Conservation (phyloP, 2,797 vertebrate genomes). For the Otus scops region DNA sequence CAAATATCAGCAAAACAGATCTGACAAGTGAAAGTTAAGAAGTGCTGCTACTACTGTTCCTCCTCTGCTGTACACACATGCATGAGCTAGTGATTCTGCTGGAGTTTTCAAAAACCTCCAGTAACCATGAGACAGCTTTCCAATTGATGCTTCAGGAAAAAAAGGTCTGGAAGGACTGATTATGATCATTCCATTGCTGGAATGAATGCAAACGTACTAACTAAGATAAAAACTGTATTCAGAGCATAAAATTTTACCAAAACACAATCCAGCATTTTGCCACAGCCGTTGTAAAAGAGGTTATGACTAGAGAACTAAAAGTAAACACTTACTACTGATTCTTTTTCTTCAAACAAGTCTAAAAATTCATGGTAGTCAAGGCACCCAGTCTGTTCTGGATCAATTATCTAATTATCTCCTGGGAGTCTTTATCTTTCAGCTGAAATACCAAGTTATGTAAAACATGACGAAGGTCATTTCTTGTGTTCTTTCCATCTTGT, state of each 20-base stretch:
- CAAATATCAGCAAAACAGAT: neutral
- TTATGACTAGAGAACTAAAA: neutral
- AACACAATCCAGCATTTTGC: neutral
- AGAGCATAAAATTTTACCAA: neutral
- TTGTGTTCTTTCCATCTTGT: constrained; percentile 39
- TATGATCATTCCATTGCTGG: neutral
- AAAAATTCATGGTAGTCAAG: constrained; percentile 41
- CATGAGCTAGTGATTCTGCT: neutral
- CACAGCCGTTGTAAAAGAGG: neutral
- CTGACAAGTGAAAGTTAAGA: neutral
- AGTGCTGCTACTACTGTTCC: neutral
- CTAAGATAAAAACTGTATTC: neutral
- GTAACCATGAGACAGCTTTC: neutral
- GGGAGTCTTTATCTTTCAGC: constrained; percentile 68
- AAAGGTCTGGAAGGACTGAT: neutral
- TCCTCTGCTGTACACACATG: neutral
- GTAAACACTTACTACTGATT: neutral
- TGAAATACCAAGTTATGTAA: constrained; percentile 44
- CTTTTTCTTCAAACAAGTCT: constrained; percentile 49
- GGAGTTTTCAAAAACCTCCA: neutral
- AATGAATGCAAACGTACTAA: neutral
- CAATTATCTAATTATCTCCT: constrained; percentile 67
- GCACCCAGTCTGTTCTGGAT: constrained; percentile 60
- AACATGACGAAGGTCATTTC: constrained; percentile 55
- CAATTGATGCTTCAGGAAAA: neutral